A percentile compares a stretch with the other conserved stretches of the same genome.
These are phyloP conservation scores for Nettapus auritus DNA, from an alignment of 2,113 vertebrate species.

Conservation along the genomic window DNA sequence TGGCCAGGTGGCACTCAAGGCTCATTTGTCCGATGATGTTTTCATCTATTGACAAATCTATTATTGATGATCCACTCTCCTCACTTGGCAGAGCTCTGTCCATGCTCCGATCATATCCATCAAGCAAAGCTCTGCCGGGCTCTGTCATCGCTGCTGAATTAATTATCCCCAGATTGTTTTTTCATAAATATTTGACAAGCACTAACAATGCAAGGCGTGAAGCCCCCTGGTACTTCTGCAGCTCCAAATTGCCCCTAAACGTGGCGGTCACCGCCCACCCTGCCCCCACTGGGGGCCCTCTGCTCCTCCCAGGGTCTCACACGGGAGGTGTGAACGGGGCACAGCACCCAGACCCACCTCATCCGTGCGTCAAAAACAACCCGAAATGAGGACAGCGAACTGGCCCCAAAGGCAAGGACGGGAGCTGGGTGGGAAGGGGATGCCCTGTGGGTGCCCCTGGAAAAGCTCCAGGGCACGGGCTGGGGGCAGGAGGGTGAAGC, in stretches of 20 bases:
- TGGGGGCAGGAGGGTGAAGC: neutral
- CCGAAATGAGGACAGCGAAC: neutral
- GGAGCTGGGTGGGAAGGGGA: too few relatives aligned
- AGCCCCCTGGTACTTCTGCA: constrained; percentile 28
- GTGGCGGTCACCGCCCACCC: neutral
- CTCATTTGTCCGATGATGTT: constrained; percentile 45
- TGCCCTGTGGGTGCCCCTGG: too few relatives aligned
- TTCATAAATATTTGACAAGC: constrained; percentile 68
- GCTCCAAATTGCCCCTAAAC: neutral
- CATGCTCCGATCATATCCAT: constrained; percentile 1
- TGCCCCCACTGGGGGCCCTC: rapidly evolving
- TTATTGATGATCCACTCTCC: constrained; percentile 53
- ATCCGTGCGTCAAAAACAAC: neutral
- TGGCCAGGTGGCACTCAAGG: constrained; percentile 59
- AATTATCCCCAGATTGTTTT: constrained; percentile 61
- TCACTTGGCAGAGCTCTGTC: constrained; percentile 36
- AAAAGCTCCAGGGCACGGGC: rapidly evolving
- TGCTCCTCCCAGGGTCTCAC: neutral
- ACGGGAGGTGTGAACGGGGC: neutral
- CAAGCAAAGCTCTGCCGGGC: constrained; percentile 6
- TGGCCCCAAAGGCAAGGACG: too few relatives aligned
- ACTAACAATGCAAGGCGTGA: constrained; percentile 42
- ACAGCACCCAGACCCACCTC: neutral
- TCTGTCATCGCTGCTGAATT: constrained; percentile 51
- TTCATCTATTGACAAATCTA: constrained; percentile 53